Evolutionary conservation across 2,113 vertebrate species (phyloP).

Genomic region (Melanostigma gelatinosum): DNA sequence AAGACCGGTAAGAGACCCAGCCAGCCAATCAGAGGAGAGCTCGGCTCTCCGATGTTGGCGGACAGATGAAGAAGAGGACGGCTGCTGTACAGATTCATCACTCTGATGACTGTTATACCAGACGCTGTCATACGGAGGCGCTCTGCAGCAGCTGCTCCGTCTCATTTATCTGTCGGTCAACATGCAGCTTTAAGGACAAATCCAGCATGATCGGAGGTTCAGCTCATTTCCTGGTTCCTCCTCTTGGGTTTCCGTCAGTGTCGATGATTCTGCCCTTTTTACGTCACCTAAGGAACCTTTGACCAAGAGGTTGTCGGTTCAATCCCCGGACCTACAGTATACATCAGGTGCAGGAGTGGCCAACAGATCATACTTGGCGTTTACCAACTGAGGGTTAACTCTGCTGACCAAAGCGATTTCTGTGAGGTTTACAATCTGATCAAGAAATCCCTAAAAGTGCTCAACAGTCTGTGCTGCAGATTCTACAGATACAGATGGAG

Average conservation of each 20-base stretch:
- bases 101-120: background rate
- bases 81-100: background rate
- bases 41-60: conserved; percentile 37
- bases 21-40: conserved; percentile 52
- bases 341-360: background rate
- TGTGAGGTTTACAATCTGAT: too few relatives aligned
- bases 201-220: conserved; percentile 27
- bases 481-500: too few relatives aligned
- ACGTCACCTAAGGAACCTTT: background rate
- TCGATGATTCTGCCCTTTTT: background rate
- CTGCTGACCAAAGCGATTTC: too few relatives aligned
- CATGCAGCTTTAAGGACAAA: conserved; percentile 49
- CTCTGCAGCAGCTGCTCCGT: background rate
- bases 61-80: conserved; percentile 33
- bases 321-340: background rate
- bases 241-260: background rate
- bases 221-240: background rate
- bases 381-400: too few relatives aligned
- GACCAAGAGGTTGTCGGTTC: background rate
- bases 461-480: too few relatives aligned
- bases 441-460: too few relatives aligned
- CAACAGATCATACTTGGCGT: background rate
- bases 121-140: background rate
- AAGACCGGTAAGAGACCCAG: conserved; percentile 91
- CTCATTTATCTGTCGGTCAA: conserved; percentile 34